These are phyloP conservation scores for Cheirogaleus medius DNA, from an alignment of 2,113 vertebrate genomes.

Conservation along the genomic window DNA sequence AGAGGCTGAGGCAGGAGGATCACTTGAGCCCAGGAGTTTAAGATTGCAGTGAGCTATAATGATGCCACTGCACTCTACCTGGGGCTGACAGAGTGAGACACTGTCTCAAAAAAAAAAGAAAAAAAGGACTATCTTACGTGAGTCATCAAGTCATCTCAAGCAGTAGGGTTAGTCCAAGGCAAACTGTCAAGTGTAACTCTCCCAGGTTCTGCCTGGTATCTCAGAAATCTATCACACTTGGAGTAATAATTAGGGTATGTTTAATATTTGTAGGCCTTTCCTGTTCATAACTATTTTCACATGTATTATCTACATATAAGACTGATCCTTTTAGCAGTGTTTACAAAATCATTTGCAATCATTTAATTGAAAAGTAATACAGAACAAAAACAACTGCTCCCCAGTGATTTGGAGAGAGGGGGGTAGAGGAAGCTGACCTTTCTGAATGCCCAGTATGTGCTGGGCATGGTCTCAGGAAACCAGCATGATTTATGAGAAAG, in stretches of 20 bases:
- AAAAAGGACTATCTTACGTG: neutral
- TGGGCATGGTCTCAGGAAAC: neutral
- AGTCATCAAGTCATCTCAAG: neutral
- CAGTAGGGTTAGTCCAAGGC: neutral
- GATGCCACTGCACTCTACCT: too few species aligned
- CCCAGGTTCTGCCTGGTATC: neutral
- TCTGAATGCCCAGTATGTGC: neutral
- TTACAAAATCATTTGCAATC: neutral
- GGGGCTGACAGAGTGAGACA: too few species aligned
- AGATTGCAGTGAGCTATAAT: too few species aligned
- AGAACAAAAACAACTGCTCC: neutral
- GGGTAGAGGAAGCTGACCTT: neutral
- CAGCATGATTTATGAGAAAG: neutral
- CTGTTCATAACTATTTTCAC: neutral
- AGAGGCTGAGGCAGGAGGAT: too few species aligned
- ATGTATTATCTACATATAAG: neutral
- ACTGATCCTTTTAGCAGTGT: neutral
- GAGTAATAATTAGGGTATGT: neutral
- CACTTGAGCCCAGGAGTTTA: too few species aligned
- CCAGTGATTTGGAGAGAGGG: neutral
- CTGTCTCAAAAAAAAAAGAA: too few species aligned
- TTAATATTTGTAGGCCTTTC: neutral
- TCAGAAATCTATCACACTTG: neutral
- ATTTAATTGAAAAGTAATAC: conserved; percentile 6
- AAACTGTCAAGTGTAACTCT: neutral